A percentile compares a stretch with the other conserved stretches of the same genome.
These are phyloP conservation scores for Limnothrissa miodon DNA, from an alignment of 2,113 vertebrate genomes.

Conservation along the genomic window DNA sequence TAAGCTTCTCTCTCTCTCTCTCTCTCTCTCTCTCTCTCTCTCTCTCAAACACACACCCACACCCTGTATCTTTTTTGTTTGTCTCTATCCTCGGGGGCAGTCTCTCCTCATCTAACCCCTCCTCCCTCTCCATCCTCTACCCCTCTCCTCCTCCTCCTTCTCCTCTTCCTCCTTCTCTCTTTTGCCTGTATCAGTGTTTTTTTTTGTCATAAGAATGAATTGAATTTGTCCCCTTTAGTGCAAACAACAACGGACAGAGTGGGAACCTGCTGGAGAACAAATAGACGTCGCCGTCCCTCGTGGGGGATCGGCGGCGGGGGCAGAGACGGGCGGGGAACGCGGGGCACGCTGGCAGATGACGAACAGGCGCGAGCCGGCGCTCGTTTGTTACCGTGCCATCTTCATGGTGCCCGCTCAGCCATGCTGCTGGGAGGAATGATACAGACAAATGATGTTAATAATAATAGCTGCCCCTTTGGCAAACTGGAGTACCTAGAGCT, in stretches of 20 bases:
- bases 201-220: conserved; percentile 95
- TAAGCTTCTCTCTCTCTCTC: conserved; percentile 44
- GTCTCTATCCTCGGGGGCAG: conserved; percentile 77
- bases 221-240: conserved; percentile 97
- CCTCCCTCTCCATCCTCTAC: conserved; percentile 25
- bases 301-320: conserved; percentile 86
- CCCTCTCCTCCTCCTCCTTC: conserved; percentile 1
- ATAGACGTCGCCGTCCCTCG: conserved; percentile 83
- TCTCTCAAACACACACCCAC: conserved; percentile 16
- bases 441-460: conserved; percentile 98
- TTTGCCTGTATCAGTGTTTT: conserved; percentile 81
- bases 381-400: conserved; percentile 97
- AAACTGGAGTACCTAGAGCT: conserved; percentile 74
- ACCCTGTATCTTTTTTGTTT: conserved; percentile 40
- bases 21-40: conserved; percentile 28
- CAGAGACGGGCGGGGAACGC: conserved; percentile 72
- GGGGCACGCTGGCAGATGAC: conserved; percentile 74
- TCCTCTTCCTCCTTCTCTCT: conserved; percentile 39
- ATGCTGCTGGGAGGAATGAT: conserved; percentile 85
- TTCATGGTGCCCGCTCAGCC: conserved; percentile 88
- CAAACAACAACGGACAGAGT: conserved; percentile 98
- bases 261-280: conserved; percentile 97
- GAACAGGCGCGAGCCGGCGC: conserved; percentile 86
- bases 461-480: conserved; percentile 93
- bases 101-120: conserved; percentile 38